Evolutionary conservation across 2,113 vertebrate genomes (phyloP), one percentile per base, ranked within the genome.

Genomic region (Coreoperca whiteheadi): DNA sequence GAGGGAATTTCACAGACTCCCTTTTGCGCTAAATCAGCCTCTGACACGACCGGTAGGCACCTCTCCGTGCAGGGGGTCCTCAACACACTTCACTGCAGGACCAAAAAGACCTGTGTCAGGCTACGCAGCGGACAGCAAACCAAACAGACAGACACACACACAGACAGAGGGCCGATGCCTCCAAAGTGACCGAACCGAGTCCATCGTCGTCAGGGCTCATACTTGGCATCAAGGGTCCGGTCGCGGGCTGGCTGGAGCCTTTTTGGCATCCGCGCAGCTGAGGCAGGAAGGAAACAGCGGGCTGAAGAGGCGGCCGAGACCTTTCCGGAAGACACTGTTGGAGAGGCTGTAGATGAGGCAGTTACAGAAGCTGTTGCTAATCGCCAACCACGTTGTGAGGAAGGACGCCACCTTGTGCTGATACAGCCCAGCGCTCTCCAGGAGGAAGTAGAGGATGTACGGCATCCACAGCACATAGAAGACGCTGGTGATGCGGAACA

Each of bases 361-460:
- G 96, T 98, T 98, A 83, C 97, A 98, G 95, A 98, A 98, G 91
- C 97, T 98, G 94, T 98, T 98, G 95, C 97, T 98, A 84, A 98
- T 98, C 41, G 97, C 97, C 63, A 98, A 92, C 97, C 97, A 98
- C 32, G 97, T 98, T 28, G 97, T 98, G 82, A 98, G 82, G 94
- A 98, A 98, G 83, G 97, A 98, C 0, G 96, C 96, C 0, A 94
- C 73, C 3, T 92, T 95, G 87, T 95, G 97, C 56, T 93, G 94
- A 32, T 96, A 96, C 74, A 97, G 94, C 2, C 95, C 94, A 1
- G 96, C 96, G 77, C 97, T 98, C 92, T 98, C 97, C 91, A 98
- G 86, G 43, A 98, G 95, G 84, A 98, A 98, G 91, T 98, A 98
- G 89, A 97, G 94, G 74, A 98, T 98, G 90, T 98, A 98, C 0